Evolutionary conservation across 2,113 vertebrate genomes (phyloP), one percentile per base, ranked within the genome.

Genomic region (Clarias magur): DNA sequence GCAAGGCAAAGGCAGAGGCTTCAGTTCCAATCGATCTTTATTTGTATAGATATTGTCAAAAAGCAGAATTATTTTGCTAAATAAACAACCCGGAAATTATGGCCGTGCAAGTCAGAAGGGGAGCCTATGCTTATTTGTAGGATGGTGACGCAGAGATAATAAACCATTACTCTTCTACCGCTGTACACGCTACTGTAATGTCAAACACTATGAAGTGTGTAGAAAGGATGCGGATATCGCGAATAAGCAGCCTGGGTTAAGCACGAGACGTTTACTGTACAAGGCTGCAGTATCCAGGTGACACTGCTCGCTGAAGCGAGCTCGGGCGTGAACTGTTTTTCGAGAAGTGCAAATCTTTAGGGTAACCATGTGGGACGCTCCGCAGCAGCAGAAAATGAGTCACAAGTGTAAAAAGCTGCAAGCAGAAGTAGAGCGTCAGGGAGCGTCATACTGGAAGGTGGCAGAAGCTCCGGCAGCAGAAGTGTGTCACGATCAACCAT

Each of bases 311-410:
- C 73, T 54, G 73, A 76, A 53, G 23, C 73, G n/a, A 56, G 25
- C 5, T 27, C 56, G 48, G 75, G 15, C 2, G 1, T 27, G 54
- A 54, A 75, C 38, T 48, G 10, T 53, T 76, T 48, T 76, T 25
- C 17, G 62, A 9, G 42, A 79, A 78, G 48, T 56, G 48, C 23
- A 78, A 56, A n/a, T 27, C 53, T 27, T 56, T 17, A 30, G 53
- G 15, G 53, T 56, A 56, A 56, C 25, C 53, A 76, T 76, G 42
- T 76, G 48, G 23, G 16, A 76, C 42, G 4, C 16, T 79, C 25
- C 75, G 17, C n/a, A 79, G 75, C 13, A 79, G 25, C 75, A 79
- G 53, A 79, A 56, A 79, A 27, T 79, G 42, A 76, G 73, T 54
- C 42, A 76, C 42, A n/a, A 48, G 38, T 75, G 12, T 25, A 54